A percentile compares a stretch with the other conserved stretches of the same genome.
phyloP scores from a whole-genome alignment of 2,888 invertebrate genomes.

The Chrysolina americana region DNA sequence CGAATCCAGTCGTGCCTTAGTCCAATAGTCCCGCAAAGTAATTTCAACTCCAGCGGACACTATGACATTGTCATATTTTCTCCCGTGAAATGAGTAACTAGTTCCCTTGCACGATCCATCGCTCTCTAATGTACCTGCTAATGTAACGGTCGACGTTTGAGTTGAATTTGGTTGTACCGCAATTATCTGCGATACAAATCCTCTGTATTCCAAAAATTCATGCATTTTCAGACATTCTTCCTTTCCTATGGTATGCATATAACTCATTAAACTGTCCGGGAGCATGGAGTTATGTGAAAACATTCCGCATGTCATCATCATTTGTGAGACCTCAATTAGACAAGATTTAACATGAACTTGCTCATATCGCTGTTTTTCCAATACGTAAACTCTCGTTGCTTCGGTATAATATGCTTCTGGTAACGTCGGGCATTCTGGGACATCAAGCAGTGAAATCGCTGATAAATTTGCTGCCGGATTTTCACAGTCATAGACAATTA shows the following conservation, averaged over 20 bases:
- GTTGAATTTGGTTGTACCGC: not conserved
- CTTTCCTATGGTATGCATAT: not conserved
- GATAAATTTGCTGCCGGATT: not conserved
- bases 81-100: not conserved
- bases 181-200: not conserved
- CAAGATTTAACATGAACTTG: not conserved
- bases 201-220: not conserved
- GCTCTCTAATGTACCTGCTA: not conserved
- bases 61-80: constrained; percentile 3
- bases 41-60: constrained; percentile 2
- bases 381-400: not conserved
- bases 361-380: not conserved
- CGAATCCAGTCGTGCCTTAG: not conserved
- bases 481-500: constrained; percentile 5
- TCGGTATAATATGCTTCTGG: not conserved
- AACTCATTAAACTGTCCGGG: not conserved
- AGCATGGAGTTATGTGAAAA: not conserved
- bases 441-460: constrained; percentile 6
- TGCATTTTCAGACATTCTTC: not conserved
- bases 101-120: constrained; percentile 6
- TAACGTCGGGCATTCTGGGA: not conserved
- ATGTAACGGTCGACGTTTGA: not conserved
- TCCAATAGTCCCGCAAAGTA: not conserved
- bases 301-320: not conserved
- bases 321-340: not conserved